Evolutionary conservation across 2,888 invertebrate species (phyloP).

Genomic region (Eulithis prunata): DNA sequence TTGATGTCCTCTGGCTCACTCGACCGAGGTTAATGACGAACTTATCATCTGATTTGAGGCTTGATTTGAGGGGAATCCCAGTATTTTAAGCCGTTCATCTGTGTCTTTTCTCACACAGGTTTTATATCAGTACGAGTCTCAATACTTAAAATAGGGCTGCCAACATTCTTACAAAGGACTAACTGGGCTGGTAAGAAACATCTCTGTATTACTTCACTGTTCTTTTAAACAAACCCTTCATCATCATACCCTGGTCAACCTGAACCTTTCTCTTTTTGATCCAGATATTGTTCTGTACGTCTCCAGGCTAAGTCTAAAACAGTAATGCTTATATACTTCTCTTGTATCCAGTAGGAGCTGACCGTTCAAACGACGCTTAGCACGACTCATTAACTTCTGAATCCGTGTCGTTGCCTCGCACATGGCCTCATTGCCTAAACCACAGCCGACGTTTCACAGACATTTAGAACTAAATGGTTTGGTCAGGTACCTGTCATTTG

Average conservation of each 20-base stretch:
- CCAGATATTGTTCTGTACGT: too few relatives aligned
- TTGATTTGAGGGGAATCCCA: not conserved
- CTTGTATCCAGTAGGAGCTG: not conserved
- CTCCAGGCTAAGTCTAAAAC: too few relatives aligned
- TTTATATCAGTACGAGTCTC: too few relatives aligned
- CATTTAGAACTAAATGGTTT: not conserved
- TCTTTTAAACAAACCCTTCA: too few relatives aligned
- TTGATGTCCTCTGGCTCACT: conserved; percentile 21
- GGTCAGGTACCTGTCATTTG: not conserved
- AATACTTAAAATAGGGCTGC: too few relatives aligned
- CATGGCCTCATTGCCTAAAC: conserved; percentile 5
- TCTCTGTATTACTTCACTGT: too few relatives aligned
- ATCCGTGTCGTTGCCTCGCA: conserved; percentile 3
- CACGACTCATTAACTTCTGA: conserved; percentile 5
- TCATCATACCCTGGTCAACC: too few relatives aligned
- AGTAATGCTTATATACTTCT: too few relatives aligned
- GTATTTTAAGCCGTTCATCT: not conserved
- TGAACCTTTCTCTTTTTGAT: too few relatives aligned
- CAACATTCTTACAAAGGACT: too few relatives aligned
- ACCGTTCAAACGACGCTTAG: not conserved
- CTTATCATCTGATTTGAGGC: conserved; percentile 16
- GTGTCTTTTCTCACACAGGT: too few relatives aligned
- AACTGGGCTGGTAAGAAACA: too few relatives aligned
- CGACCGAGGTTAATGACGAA: conserved; percentile 13
- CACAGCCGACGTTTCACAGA: conserved; percentile 11